These are phyloP conservation scores for Arrhamphus sclerolepis DNA, from an alignment of 2,797 vertebrate species.

Conservation along the genomic window DNA sequence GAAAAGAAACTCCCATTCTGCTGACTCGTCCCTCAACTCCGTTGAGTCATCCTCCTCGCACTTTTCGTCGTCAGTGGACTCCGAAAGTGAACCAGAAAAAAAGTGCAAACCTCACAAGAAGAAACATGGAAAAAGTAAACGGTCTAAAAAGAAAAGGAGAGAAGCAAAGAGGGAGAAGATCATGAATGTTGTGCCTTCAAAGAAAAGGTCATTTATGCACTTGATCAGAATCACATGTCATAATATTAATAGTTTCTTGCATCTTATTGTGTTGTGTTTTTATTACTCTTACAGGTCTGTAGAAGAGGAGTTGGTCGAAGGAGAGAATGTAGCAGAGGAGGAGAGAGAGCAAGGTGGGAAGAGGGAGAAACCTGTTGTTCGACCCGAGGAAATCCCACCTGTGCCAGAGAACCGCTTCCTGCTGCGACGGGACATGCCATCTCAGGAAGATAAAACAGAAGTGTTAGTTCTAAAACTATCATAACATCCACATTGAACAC, in stretches of 20 bases:
- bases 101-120: slow-evolving; percentile 79
- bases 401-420: slow-evolving; percentile 98
- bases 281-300: slow-evolving; percentile 69
- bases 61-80: slow-evolving; percentile 77
- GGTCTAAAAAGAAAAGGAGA: slow-evolving; percentile 82
- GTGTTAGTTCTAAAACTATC: slow-evolving; percentile 77
- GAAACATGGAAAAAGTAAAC: slow-evolving; percentile 83
- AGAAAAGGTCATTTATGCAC: slow-evolving; percentile 78
- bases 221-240: slow-evolving; percentile 1
- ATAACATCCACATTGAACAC: background rate
- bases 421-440: slow-evolving; percentile 89
- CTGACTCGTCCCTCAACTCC: slow-evolving; percentile 84
- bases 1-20: slow-evolving; percentile 80
- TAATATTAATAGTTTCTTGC: background rate
- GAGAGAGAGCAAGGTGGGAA: slow-evolving; percentile 82
- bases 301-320: slow-evolving; percentile 76
- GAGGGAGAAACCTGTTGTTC: slow-evolving; percentile 93
- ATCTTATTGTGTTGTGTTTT: background rate
- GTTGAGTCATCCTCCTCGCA: slow-evolving; percentile 78
- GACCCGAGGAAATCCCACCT: slow-evolving; percentile 96
- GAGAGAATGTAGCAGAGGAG: slow-evolving; percentile 77
- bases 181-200: slow-evolving; percentile 55
- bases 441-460: slow-evolving; percentile 80
- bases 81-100: slow-evolving; percentile 84
- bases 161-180: slow-evolving; percentile 75